Evolutionary conservation across 2,113 vertebrate genomes (phyloP), one percentile per base, ranked within the genome.

Genomic region (Dolichotis patagonum): DNA sequence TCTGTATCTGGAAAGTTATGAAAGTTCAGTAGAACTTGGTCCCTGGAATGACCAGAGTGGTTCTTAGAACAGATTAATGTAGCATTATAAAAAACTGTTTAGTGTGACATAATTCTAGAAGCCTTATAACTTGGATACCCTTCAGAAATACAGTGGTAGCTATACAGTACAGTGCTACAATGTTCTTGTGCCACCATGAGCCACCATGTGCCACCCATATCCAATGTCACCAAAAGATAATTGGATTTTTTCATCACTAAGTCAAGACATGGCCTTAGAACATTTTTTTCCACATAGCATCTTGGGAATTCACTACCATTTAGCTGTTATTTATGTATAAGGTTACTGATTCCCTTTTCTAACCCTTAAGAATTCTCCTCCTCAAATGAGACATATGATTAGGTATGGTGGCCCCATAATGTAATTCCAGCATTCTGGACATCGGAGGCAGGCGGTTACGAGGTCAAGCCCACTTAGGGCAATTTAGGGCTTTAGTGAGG

Each of bases 1-100:
- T 90, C 80, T 85, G 3, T 89, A 32, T 58, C 43, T 95, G 67
- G 20, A 91, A 88, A 91, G 78, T 46, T 92, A 41, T 69, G 71
- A 80, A 87, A 87, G 7, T 77, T 90, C 88, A 58, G 41, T 49
- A 62, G 49, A 95, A 89, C 41, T 84, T 54, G 38, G 16, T 71
- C 22, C 92, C 62, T 81, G 1, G 32, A 13, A 20, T 60, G 71
- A 65, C 80, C 85, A 78, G 35, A 63, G 26, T 85, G 14, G 30
- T 49, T 69, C 52, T 85, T 93, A 92, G 93, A 41, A 77, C 41
- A 46, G 71, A 41, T 90, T 60, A 54, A 58, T 73, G 28, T 77
- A 60, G 28, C n/a, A 88, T 85, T 60, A 60, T 84, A 87, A 81
- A 92, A 60, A 30, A 46, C n/a, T 43, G 32, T 75, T 65, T 56